Conservation (phyloP, 2,113 vertebrate genomes). For the Scomber japonicus region DNA sequence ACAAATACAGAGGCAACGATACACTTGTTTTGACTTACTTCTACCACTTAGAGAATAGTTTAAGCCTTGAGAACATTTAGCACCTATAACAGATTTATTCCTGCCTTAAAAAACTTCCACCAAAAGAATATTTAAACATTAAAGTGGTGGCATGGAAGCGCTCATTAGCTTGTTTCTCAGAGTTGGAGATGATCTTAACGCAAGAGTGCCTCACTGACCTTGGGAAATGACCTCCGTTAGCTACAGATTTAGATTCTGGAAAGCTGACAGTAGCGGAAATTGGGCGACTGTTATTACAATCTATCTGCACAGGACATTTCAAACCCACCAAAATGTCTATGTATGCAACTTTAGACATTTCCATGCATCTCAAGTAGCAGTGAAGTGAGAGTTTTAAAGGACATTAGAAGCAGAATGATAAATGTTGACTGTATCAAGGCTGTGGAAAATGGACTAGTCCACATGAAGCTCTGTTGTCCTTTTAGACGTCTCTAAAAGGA, state of each 20-base stretch:
- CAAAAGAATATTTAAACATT: background rate
- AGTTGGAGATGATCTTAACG: background rate
- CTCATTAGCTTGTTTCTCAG: background rate
- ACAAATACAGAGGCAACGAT: background rate
- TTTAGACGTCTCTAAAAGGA: slow-evolving; percentile 6
- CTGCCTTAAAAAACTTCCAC: background rate
- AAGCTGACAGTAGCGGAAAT: slow-evolving; percentile 63
- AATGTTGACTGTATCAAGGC: background rate
- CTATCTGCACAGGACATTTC: slow-evolving; percentile 14
- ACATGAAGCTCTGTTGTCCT: too few relatives aligned
- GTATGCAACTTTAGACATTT: background rate
- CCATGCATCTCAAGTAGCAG: background rate
- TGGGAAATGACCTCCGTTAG: slow-evolving; percentile 56
- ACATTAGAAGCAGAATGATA: background rate
- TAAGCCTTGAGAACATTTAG: background rate
- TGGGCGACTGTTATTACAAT: background rate
- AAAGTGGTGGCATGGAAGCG: fast-evolving
- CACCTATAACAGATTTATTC: background rate
- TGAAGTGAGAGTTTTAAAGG: background rate
- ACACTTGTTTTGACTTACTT: background rate
- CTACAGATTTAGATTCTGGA: slow-evolving; percentile 3
- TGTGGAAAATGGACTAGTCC: background rate
- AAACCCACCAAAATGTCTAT: background rate
- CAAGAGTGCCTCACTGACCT: slow-evolving; percentile 52
- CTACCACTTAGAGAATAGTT: background rate